Percentiles rank a stretch among this genome's conserved stretches.
Evolutionary conservation across 2,113 vertebrate genomes (phyloP).

Genomic region (Pedetes capensis): DNA sequence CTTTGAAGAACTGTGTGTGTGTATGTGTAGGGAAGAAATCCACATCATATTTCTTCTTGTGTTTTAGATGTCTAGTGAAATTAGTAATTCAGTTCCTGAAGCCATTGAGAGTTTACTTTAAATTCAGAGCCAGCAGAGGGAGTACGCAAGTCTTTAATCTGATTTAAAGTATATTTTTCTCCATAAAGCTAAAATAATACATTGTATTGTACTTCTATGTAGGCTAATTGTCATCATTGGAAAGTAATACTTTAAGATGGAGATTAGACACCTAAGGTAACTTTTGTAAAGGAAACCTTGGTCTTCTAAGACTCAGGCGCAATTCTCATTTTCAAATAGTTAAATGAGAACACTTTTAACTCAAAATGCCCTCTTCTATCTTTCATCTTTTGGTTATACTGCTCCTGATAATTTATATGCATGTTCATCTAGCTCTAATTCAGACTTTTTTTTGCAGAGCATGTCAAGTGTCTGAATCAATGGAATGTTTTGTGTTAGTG

Average conservation of each 20-base stretch:
- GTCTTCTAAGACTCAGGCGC: background rate
- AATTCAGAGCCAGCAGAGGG: constrained; percentile 73
- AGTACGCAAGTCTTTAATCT: constrained; percentile 57
- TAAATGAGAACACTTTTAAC: background rate
- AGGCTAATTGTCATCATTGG: background rate
- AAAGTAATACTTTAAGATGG: background rate
- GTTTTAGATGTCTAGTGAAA: constrained; percentile 22
- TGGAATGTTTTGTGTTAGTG: background rate
- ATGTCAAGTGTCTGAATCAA: background rate
- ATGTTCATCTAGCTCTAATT: background rate
- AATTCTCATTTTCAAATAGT: background rate
- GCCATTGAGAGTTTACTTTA: constrained; percentile 36
- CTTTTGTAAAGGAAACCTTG: background rate
- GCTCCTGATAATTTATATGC: background rate
- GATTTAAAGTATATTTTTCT: background rate
- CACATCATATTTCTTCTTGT: background rate
- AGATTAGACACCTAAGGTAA: background rate
- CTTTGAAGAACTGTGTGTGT: background rate
- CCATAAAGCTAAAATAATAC: constrained; percentile 10
- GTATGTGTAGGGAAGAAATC: background rate
- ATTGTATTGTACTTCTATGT: background rate
- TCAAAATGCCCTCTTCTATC: background rate
- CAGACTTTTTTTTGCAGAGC: background rate
- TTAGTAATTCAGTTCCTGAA: constrained; percentile 31
- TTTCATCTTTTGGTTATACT: background rate